phyloP scores from a whole-genome alignment of 2,888 invertebrate species.

The Mythimna impura region DNA sequence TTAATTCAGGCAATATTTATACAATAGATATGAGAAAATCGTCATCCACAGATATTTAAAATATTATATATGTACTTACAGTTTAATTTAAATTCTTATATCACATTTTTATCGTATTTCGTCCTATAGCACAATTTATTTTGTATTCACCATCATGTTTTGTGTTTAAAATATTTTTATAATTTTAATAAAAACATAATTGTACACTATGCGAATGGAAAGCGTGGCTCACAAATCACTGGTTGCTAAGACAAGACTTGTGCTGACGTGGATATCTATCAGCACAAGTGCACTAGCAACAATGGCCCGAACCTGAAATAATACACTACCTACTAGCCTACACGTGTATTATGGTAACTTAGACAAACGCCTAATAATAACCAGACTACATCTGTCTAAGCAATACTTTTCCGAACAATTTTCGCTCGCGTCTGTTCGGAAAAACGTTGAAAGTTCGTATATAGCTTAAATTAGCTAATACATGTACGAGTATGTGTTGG shows the following conservation, averaged over 20 bases:
- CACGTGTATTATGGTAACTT: slow-evolving; percentile 70
- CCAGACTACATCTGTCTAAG: slow-evolving; percentile 32
- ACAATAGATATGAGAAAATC: slow-evolving; percentile 39
- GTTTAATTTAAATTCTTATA: slow-evolving; percentile 35
- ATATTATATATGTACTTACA: slow-evolving; percentile 46
- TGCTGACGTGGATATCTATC: slow-evolving; percentile 22
- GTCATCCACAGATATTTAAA: slow-evolving; percentile 16
- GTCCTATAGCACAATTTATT: slow-evolving; percentile 23
- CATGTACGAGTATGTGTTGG: not conserved
- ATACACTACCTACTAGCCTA: slow-evolving; percentile 69
- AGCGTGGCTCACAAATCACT: slow-evolving; percentile 2
- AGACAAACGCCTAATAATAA: slow-evolving; percentile 71
- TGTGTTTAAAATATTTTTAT: not conserved
- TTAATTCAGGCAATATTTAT: slow-evolving; percentile 24
- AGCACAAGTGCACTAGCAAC: slow-evolving; percentile 52
- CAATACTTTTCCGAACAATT: slow-evolving; percentile 41
- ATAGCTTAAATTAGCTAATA: not conserved
- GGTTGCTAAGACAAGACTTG: slow-evolving; percentile 24
- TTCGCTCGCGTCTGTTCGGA: slow-evolving; percentile 14
- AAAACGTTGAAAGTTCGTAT: not conserved
- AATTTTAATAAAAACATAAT: not conserved
- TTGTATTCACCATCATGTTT: not conserved
- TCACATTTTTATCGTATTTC: slow-evolving; percentile 43
- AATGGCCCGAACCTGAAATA: slow-evolving; percentile 68
- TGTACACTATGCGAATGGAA: not conserved